These are phyloP conservation scores for Chloebia gouldiae DNA, from an alignment of 2,113 vertebrate genomes.

Conservation along the genomic window DNA sequence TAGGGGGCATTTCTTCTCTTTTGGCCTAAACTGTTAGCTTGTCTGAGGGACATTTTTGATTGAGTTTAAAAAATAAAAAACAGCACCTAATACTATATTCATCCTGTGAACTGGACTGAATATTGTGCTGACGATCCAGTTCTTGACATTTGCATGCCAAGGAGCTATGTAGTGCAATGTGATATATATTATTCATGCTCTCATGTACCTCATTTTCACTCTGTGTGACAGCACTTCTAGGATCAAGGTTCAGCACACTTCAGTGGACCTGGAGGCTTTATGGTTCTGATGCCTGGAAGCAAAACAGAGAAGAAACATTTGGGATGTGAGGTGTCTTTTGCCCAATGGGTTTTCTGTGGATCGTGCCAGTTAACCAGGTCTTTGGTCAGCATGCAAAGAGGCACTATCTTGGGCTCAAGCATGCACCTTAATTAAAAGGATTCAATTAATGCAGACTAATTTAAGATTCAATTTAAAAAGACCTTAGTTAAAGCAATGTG, in stretches of 20 bases:
- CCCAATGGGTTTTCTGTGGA: background rate
- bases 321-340: background rate
- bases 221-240: conserved; percentile 56
- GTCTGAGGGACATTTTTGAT: background rate
- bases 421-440: conserved; percentile 33
- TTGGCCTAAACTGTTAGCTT: background rate
- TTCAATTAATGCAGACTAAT: conserved; percentile 43
- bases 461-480: conserved; percentile 35
- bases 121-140: conserved; percentile 48
- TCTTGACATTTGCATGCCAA: conserved; percentile 61
- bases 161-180: conserved; percentile 49
- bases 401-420: background rate
- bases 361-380: background rate
- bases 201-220: conserved; percentile 60
- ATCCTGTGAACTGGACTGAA: conserved; percentile 50
- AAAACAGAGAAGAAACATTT: conserved; percentile 27
- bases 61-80: background rate
- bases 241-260: conserved; percentile 63
- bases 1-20: background rate
- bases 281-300: conserved; percentile 39
- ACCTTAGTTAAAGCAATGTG: conserved; percentile 29
- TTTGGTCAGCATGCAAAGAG: conserved; percentile 16
- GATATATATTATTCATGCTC: conserved; percentile 61
- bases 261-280: conserved; percentile 52
- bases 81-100: background rate